Evolutionary conservation across 2,797 vertebrate genomes (phyloP), one percentile per base, ranked within the genome.

Genomic region (Eupleurogrammus muticus): DNA sequence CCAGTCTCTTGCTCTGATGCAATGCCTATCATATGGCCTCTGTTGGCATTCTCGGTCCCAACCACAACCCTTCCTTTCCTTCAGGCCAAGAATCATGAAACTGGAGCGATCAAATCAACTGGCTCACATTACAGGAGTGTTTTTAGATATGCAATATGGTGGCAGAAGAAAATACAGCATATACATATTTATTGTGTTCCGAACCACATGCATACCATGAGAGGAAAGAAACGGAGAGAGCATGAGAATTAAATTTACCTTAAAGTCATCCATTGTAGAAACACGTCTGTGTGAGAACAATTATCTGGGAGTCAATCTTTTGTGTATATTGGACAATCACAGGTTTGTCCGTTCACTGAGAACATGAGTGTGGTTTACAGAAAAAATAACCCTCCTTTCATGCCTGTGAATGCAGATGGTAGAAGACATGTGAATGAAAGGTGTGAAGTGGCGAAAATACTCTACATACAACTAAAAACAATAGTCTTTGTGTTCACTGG

Each of bases 1-100:
- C 50, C 71, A 54, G 90, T 89, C 89, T 89, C 93, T 90, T 84
- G 83, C 90, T 92, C 85, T 91, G 88, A 73, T 75, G 87, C 93
- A 93, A 93, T 75, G 58, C 71, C 67, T 92, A 93, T 92, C 90
- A 83, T 89, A 90, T 90, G 88, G 76, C 73, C 73, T 63, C 71
- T 32, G 49, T 62, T 73, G 77, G 82, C 81, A 81, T 60, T 64
- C 44, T 38, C 51, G 46, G 42, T 67, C 59, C 46, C 53, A 69
- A 83, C 84, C 80, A 63, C 77, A 81, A 69, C 51, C 55, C 70
- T 28, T 6, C 6, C 56, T 67, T 54, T 82, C 70, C 73, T 73
- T 60, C 56, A 53, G 72, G 82, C 85, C 82, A 81, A 81, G 49
- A 71, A 73, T 59, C 65, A 69, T 56, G 69, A 87, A 81, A 85